These are phyloP conservation scores for Conopomorpha cramerella DNA, from an alignment of 1,140 invertebrate species.

Conservation along the genomic window DNA sequence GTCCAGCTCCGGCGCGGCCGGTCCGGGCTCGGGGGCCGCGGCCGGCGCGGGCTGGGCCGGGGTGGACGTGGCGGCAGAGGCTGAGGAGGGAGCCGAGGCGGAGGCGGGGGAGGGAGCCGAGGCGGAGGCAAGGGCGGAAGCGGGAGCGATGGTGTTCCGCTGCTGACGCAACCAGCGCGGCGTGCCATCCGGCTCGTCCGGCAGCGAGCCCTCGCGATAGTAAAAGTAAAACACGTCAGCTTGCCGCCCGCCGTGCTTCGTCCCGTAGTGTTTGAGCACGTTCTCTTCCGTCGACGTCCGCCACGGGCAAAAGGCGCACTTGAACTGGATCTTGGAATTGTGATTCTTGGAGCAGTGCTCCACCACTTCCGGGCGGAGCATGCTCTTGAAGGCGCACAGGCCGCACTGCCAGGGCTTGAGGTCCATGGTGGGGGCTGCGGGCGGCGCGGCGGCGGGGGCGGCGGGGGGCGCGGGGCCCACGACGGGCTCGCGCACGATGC, in stretches of 20 bases:
- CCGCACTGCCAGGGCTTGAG: slow-evolving; percentile 72
- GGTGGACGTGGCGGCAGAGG: neutral
- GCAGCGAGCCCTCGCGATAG: slow-evolving; percentile 32
- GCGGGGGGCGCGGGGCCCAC: slow-evolving; percentile 55
- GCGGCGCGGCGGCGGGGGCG: slow-evolving; percentile 13
- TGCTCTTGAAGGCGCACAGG: slow-evolving; percentile 66
- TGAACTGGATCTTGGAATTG: slow-evolving; percentile 68
- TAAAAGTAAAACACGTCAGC: slow-evolving; percentile 39
- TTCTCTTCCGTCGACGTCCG: slow-evolving; percentile 60
- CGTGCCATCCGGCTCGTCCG: slow-evolving; percentile 21
- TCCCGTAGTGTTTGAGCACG: slow-evolving; percentile 61
- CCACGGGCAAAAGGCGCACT: slow-evolving; percentile 67
- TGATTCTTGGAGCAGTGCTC: slow-evolving; percentile 63
- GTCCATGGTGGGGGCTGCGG: slow-evolving; percentile 40
- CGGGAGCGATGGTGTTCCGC: slow-evolving; percentile 8
- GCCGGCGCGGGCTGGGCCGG: neutral
- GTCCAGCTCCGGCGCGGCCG: slow-evolving; percentile 7
- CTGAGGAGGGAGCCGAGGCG: neutral
- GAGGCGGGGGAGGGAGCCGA: slow-evolving; percentile 7
- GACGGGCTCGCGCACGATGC: no score
- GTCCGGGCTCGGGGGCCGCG: neutral
- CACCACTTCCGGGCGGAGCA: slow-evolving; percentile 64
- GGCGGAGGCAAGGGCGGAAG: slow-evolving; percentile 18
- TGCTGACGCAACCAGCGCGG: slow-evolving; percentile 32
- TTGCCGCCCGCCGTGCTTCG: slow-evolving; percentile 20